Percentiles rank a stretch among this genome's conserved stretches.
Evolutionary conservation across 2,113 vertebrate species (phyloP).

Genomic region (Scophthalmus maximus): DNA sequence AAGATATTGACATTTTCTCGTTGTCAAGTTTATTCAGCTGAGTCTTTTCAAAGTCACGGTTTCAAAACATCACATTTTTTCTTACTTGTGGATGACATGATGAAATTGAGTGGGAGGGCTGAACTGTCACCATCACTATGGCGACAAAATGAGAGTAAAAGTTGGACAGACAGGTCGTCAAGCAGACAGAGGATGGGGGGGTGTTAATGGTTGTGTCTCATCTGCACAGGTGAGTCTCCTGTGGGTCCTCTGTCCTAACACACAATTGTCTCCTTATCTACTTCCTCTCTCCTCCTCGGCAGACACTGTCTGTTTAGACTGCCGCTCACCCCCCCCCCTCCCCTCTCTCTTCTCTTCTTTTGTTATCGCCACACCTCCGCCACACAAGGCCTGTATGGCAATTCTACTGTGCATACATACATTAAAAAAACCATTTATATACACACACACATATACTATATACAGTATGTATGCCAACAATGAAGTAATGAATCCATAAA

Average conservation of each 20-base stretch:
- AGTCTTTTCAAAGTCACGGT: too few relatives aligned
- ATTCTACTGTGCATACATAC: slow-evolving; percentile 18
- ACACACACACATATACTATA: not conserved
- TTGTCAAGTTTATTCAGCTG: too few relatives aligned
- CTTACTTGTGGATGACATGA: too few relatives aligned
- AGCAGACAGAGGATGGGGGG: slow-evolving; percentile 19
- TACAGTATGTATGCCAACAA: not conserved
- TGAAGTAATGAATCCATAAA: not conserved
- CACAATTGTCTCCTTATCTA: slow-evolving; percentile 82
- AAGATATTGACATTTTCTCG: too few relatives aligned
- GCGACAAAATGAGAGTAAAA: slow-evolving; percentile 38
- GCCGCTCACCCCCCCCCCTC: slow-evolving; percentile 27
- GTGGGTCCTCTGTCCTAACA: slow-evolving; percentile 76
- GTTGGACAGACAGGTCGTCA: slow-evolving; percentile 14
- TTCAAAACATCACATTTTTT: too few relatives aligned
- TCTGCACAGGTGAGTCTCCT: slow-evolving; percentile 72
- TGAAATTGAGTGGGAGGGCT: too few relatives aligned
- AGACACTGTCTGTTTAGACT: slow-evolving; percentile 82
- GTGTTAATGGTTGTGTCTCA: slow-evolving; percentile 53
- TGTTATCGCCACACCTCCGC: slow-evolving; percentile 3
- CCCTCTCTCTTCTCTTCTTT: slow-evolving; percentile 52
- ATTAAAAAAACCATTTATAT: too few relatives aligned
- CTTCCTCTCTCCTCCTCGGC: slow-evolving; percentile 76
- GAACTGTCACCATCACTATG: not conserved
- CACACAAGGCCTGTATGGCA: slow-evolving; percentile 51